Conservation (phyloP, 2,888 invertebrate species). For the Nomada goodeniana region DNA sequence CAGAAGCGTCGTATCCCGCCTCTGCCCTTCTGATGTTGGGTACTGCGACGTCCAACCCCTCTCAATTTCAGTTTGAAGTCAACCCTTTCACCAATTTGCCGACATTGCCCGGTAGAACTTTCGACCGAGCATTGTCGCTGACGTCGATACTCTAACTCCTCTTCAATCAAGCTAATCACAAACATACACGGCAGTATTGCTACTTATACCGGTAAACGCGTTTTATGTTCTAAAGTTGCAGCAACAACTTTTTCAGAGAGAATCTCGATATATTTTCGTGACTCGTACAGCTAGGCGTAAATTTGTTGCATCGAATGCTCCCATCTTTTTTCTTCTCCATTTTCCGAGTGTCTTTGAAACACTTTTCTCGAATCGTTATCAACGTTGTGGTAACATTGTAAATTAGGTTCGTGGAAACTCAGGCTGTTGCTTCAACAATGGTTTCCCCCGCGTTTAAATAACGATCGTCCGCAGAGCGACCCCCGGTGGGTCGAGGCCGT, state of each 20-base stretch:
- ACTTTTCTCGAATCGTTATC: too few relatives aligned
- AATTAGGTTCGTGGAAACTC: constrained; percentile 19
- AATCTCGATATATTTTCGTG: too few relatives aligned
- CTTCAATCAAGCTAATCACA: constrained; percentile 61
- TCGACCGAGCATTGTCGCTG: constrained; percentile 60
- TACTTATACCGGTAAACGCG: neutral
- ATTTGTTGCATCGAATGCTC: neutral
- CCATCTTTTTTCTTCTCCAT: neutral
- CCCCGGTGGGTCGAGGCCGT: constrained; percentile 38
- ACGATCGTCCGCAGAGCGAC: constrained; percentile 57
- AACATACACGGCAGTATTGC: constrained; percentile 11
- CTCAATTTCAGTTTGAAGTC: constrained; percentile 72
- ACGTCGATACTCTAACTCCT: constrained; percentile 53
- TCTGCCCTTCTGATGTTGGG: constrained; percentile 64
- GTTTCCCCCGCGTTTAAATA: constrained; percentile 67
- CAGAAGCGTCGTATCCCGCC: constrained; percentile 73
- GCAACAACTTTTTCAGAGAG: too few relatives aligned
- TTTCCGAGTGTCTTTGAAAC: too few relatives aligned
- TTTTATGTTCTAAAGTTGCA: neutral
- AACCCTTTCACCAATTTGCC: constrained; percentile 73
- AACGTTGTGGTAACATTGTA: neutral
- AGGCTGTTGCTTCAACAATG: constrained; percentile 66
- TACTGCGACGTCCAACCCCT: constrained; percentile 65
- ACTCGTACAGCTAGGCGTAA: neutral
- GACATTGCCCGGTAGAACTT: constrained; percentile 65